Percentiles rank a stretch among this genome's conserved stretches.
phyloP scores from a whole-genome alignment of 2,797 vertebrate genomes.

The Protonibea diacanthus region DNA sequence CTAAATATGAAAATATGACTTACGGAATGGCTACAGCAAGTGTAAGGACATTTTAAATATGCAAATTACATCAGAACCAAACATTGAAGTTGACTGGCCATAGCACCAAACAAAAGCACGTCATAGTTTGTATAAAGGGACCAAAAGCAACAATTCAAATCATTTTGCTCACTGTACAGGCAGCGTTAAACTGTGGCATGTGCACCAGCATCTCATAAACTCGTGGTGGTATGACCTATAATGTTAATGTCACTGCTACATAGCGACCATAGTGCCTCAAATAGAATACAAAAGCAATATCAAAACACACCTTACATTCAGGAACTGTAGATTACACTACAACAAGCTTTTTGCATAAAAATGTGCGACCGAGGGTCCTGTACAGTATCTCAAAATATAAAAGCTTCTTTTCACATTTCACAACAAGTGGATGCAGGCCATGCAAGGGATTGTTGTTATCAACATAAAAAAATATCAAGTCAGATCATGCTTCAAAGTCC shows the following conservation, averaged over 20 bases:
- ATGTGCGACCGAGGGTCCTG: slow-evolving; percentile 57
- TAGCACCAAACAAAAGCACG: slow-evolving; percentile 74
- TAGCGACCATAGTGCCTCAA: slow-evolving; percentile 45
- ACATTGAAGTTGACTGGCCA: slow-evolving; percentile 52
- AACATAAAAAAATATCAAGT: slow-evolving; percentile 65
- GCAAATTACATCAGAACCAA: slow-evolving; percentile 49
- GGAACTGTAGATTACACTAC: slow-evolving; percentile 66
- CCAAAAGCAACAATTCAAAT: slow-evolving; percentile 59
- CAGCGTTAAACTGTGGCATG: slow-evolving; percentile 37
- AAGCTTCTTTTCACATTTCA: slow-evolving; percentile 76
- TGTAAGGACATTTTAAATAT: slow-evolving; percentile 44
- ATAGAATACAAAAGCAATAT: slow-evolving; percentile 70
- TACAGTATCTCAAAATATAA: slow-evolving; percentile 77
- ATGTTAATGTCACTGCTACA: slow-evolving; percentile 62
- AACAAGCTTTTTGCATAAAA: slow-evolving; percentile 83
- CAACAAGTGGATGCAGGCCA: slow-evolving; percentile 69
- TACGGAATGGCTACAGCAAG: slow-evolving; percentile 38
- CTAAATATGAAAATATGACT: slow-evolving; percentile 1
- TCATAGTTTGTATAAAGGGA: slow-evolving; percentile 60
- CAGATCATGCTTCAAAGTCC: slow-evolving; percentile 58
- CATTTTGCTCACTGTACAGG: slow-evolving; percentile 47
- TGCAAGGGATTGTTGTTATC: slow-evolving; percentile 75
- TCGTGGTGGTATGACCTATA: slow-evolving; percentile 33
- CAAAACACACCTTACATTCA: slow-evolving; percentile 71
- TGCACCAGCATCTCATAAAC: slow-evolving; percentile 31